These are phyloP conservation scores for Bovichtus variegatus DNA, from an alignment of 2,797 vertebrate genomes.

Conservation along the genomic window DNA sequence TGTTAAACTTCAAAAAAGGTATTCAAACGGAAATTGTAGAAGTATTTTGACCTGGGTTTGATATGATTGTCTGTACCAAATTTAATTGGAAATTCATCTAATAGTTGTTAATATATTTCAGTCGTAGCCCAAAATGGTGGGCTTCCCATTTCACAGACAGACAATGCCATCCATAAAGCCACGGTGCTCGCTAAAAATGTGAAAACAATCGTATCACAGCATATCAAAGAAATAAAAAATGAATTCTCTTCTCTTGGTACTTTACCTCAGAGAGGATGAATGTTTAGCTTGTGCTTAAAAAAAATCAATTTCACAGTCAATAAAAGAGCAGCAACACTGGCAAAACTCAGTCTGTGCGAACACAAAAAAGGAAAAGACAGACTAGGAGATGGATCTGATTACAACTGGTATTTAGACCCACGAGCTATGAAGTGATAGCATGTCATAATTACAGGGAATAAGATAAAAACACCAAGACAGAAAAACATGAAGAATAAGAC, in stretches of 20 bases:
- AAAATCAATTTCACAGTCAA: constrained; percentile 16
- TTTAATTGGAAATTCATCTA: not conserved
- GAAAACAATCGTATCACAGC: not conserved
- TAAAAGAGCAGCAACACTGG: constrained; percentile 12
- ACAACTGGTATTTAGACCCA: constrained; percentile 45
- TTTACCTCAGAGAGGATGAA: not conserved
- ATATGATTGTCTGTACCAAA: not conserved
- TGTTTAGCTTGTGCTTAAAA: not conserved
- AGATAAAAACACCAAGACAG: constrained; percentile 40
- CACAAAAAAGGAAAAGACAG: constrained; percentile 10
- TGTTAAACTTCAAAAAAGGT: too few relatives aligned
- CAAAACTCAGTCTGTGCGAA: constrained; percentile 17
- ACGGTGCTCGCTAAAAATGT: not conserved
- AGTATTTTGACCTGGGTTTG: not conserved
- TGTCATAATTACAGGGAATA: constrained; percentile 53
- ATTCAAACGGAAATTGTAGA: too few relatives aligned
- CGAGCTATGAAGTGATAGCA: constrained; percentile 45
- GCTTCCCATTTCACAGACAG: not conserved
- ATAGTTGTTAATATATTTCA: not conserved
- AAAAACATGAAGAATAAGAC: constrained; percentile 53
- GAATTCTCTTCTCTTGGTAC: not conserved
- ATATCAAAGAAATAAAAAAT: not conserved
- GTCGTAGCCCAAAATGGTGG: not conserved
- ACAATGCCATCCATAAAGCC: not conserved
- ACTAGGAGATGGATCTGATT: constrained; percentile 47